These are phyloP conservation scores for Clunio marinus DNA, from an alignment of 2,888 invertebrate genomes.

Conservation along the genomic window DNA sequence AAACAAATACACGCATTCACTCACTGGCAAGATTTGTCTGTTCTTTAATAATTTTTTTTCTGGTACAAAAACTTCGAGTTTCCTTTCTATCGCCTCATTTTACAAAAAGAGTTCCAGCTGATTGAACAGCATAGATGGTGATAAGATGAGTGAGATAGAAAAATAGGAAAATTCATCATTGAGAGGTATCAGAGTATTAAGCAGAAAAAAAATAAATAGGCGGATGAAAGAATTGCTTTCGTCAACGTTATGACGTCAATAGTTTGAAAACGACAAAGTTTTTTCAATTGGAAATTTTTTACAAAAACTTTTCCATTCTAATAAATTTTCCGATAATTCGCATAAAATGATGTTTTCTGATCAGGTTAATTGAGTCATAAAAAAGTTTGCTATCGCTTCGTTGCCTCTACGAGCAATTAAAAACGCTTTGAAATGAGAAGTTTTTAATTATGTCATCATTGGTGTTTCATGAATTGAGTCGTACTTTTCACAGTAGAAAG, in stretches of 20 bases:
- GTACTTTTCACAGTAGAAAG: not conserved
- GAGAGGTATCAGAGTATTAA: constrained; percentile 14
- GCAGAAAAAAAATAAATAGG: not conserved
- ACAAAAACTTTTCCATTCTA: constrained; percentile 17
- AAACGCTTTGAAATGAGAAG: constrained; percentile 9
- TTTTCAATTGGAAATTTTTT: not conserved
- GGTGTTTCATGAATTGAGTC: not conserved
- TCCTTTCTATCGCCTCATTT: not conserved
- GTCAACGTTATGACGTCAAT: too few relatives aligned
- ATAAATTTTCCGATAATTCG: constrained; percentile 19
- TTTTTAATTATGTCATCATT: constrained; percentile 2
- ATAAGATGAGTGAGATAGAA: not conserved
- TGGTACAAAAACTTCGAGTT: not conserved
- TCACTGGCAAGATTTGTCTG: too few relatives aligned
- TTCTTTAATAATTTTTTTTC: too few relatives aligned
- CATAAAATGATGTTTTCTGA: not conserved
- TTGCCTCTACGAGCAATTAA: constrained; percentile 36
- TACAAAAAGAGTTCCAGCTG: constrained; percentile 19
- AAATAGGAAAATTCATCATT: not conserved
- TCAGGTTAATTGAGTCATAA: constrained; percentile 37
- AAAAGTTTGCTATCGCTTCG: constrained; percentile 24
- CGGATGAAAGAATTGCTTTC: too few relatives aligned
- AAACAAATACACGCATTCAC: too few relatives aligned
- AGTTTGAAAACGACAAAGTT: not conserved
- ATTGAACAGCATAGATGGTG: constrained; percentile 14